A percentile compares a stretch with the other conserved stretches of the same genome.
Evolutionary conservation across 2,797 vertebrate species (phyloP).

Genomic region (Macropodus opercularis): DNA sequence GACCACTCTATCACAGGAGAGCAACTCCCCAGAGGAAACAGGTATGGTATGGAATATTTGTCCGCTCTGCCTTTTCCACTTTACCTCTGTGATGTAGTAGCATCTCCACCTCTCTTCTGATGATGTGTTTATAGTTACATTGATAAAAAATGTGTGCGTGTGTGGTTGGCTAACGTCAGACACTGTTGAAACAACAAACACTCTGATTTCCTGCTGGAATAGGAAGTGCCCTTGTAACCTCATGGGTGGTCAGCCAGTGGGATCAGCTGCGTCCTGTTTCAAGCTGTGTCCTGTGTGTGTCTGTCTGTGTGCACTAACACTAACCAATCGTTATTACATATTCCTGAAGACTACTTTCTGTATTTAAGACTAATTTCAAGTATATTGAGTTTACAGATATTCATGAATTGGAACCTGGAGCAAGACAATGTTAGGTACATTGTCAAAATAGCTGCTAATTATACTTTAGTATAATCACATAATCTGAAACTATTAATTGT

Average conservation of each 20-base stretch:
- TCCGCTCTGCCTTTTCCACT: slow-evolving; percentile 27
- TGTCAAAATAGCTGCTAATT: not conserved
- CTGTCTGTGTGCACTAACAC: slow-evolving; percentile 11
- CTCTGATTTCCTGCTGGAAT: slow-evolving; percentile 41
- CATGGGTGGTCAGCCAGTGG: slow-evolving; percentile 30
- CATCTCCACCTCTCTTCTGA: slow-evolving; percentile 50
- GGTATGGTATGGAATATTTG: slow-evolving; percentile 73
- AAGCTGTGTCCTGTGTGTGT: slow-evolving; percentile 11
- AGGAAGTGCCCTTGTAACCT: slow-evolving; percentile 54
- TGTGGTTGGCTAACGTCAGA: slow-evolving; percentile 8
- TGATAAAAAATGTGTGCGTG: slow-evolving; percentile 10
- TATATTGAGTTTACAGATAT: not conserved
- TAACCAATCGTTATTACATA: too few relatives aligned
- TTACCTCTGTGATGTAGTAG: too few relatives aligned
- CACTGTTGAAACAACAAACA: slow-evolving; percentile 53
- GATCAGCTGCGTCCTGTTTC: slow-evolving; percentile 47
- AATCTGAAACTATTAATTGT: not conserved
- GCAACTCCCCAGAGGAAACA: slow-evolving; percentile 91
- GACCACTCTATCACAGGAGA: slow-evolving; percentile 97
- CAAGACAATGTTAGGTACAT: not conserved
- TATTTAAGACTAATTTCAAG: not conserved
- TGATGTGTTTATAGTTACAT: slow-evolving; percentile 60
- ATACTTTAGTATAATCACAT: not conserved
- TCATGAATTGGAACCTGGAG: not conserved
- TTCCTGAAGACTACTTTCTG: too few relatives aligned